These are phyloP conservation scores for Venusia cambrica DNA, from an alignment of 2,888 invertebrate species.

Conservation along the genomic window DNA sequence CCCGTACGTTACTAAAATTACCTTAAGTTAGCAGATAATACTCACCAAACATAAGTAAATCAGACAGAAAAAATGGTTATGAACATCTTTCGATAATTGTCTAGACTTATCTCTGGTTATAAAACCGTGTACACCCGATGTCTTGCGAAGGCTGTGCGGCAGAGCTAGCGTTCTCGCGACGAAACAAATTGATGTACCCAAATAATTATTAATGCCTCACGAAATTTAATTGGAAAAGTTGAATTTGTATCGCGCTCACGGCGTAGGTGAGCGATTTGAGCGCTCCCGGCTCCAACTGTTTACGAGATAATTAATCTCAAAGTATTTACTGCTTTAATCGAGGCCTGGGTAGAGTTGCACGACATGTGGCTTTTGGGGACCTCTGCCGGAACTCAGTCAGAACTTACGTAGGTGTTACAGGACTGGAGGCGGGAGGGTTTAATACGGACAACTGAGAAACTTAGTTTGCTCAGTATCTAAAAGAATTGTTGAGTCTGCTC, in stretches of 20 bases:
- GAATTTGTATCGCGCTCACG: constrained; percentile 80
- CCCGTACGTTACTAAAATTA: no score
- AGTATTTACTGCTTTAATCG: constrained; percentile 82
- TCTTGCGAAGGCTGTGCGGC: constrained; percentile 55
- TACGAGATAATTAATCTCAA: constrained; percentile 82
- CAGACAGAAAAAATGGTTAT: no score
- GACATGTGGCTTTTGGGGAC: constrained; percentile 2
- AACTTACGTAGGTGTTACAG: no score
- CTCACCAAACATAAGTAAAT: no score
- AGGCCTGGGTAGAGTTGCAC: constrained; percentile 47
- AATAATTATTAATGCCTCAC: constrained; percentile 83
- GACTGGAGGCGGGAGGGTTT: no score
- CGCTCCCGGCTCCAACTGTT: constrained; percentile 70
- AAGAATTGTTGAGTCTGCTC: no score
- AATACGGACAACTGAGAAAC: no score
- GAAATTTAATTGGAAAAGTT: constrained; percentile 83
- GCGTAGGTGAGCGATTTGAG: constrained; percentile 79
- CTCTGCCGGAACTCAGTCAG: constrained; percentile 2
- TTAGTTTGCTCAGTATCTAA: no score
- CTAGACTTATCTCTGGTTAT: constrained; percentile 36
- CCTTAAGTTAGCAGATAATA: no score
- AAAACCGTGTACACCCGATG: constrained; percentile 33
- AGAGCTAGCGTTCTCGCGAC: constrained; percentile 61
- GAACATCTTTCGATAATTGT: constrained; percentile 28
- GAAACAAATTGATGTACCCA: constrained; percentile 83